Conservation (phyloP, 2,888 invertebrate genomes). For the Barypeithes pellucidus region DNA sequence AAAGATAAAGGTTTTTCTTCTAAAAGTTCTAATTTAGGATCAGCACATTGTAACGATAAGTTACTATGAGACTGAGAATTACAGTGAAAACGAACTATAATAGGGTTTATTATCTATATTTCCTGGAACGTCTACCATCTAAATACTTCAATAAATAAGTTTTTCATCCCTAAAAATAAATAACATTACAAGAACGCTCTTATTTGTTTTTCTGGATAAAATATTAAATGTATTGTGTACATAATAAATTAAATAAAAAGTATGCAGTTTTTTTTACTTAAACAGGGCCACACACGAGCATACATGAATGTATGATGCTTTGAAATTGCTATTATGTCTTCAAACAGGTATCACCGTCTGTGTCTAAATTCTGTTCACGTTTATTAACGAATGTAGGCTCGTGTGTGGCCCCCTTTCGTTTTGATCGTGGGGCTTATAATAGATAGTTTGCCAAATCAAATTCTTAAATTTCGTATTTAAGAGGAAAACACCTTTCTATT, state of each 20-base stretch:
- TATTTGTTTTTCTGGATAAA: background rate
- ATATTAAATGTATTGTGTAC: no score
- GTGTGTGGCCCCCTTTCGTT: no score
- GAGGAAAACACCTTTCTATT: no score
- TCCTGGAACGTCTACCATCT: constrained; percentile 26
- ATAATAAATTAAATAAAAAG: constrained; percentile 1
- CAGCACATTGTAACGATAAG: background rate
- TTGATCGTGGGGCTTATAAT: no score
- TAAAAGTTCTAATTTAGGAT: constrained; percentile 7
- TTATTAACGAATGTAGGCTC: no score
- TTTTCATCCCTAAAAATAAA: constrained; percentile 23
- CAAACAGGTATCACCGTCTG: no score
- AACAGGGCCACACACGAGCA: no score
- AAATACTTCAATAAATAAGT: constrained; percentile 27
- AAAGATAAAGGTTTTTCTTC: constrained; percentile 7
- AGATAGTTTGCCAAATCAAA: no score
- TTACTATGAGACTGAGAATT: constrained; percentile 15
- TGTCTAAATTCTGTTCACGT: no score
- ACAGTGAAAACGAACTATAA: constrained; percentile 23
- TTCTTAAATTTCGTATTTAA: no score
- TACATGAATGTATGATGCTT: no score
- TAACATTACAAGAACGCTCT: constrained; percentile 15
- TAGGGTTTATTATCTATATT: constrained; percentile 17
- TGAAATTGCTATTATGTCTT: no score
- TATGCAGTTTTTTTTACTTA: background rate